These are phyloP conservation scores for Stenodema calcarata DNA, from an alignment of 2,888 invertebrate genomes.

Conservation along the genomic window DNA sequence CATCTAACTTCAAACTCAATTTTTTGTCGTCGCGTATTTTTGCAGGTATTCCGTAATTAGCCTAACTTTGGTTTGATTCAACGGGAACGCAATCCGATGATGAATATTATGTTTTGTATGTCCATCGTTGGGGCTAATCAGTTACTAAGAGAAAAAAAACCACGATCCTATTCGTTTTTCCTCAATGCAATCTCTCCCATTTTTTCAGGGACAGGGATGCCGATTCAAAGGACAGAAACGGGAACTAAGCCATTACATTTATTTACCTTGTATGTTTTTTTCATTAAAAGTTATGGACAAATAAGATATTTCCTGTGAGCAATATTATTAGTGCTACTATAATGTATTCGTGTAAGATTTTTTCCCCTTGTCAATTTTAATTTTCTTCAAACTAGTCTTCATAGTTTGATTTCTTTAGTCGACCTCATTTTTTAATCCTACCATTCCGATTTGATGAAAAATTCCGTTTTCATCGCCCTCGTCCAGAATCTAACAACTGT, in stretches of 20 bases:
- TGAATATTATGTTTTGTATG: too few relatives aligned
- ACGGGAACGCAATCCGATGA: too few relatives aligned
- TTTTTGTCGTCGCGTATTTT: too few relatives aligned
- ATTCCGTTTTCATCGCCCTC: not conserved
- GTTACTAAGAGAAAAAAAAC: too few relatives aligned
- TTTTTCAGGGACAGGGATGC: slow-evolving; percentile 37
- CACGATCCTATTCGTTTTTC: not conserved
- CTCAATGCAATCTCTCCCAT: not conserved
- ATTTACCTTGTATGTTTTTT: slow-evolving; percentile 1
- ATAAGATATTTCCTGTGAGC: slow-evolving; percentile 1
- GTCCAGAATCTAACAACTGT: not conserved
- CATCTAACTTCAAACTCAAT: too few relatives aligned
- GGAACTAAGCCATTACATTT: slow-evolving; percentile 19
- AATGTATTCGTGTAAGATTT: not conserved
- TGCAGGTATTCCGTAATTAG: too few relatives aligned
- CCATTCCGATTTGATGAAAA: not conserved
- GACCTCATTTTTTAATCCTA: not conserved
- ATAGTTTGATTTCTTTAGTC: not conserved
- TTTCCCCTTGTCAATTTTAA: not conserved
- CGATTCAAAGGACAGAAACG: slow-evolving; percentile 35
- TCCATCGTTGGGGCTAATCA: too few relatives aligned
- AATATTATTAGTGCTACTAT: not conserved
- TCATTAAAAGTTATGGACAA: not conserved
- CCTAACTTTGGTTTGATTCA: too few relatives aligned
- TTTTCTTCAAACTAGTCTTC: not conserved